Conservation (phyloP, 2,113 vertebrate genomes). For the Natator depressus region DNA sequence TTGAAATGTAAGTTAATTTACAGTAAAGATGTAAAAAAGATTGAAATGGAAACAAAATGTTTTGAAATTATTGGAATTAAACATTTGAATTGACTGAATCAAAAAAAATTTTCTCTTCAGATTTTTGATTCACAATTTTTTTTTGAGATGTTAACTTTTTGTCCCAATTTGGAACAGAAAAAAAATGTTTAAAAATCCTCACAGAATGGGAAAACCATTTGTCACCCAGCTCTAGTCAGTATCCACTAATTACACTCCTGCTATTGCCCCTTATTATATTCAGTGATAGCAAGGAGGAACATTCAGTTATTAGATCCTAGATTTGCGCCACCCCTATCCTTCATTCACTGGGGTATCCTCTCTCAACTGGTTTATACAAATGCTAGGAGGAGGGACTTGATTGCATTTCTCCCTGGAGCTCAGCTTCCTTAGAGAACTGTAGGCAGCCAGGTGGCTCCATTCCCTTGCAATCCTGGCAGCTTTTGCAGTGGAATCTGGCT, state of each 20-base stretch:
- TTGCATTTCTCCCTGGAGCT: not conserved
- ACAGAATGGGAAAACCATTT: not conserved
- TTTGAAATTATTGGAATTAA: not conserved
- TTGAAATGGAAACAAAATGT: not conserved
- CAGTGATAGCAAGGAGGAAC: not conserved
- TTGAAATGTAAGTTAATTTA: not conserved
- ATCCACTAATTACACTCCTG: not conserved
- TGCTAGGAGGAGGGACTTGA: not conserved
- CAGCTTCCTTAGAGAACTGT: not conserved
- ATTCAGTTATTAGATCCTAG: not conserved
- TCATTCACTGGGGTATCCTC: not conserved
- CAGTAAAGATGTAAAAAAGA: not conserved
- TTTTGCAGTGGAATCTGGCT: not conserved
- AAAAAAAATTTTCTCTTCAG: not conserved
- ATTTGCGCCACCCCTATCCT: not conserved
- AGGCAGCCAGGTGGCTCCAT: constrained; percentile 21
- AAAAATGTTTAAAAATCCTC: not conserved
- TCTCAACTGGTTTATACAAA: accelerated
- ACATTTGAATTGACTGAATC: not conserved
- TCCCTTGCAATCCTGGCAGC: constrained; percentile 20
- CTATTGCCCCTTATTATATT: not conserved
- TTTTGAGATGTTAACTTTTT: not conserved
- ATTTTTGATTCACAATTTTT: not conserved
- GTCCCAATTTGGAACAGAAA: not conserved
- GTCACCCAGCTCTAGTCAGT: not conserved